These are phyloP conservation scores for Pipistrellus nathusii DNA, from an alignment of 2,797 vertebrate genomes.

Conservation along the genomic window DNA sequence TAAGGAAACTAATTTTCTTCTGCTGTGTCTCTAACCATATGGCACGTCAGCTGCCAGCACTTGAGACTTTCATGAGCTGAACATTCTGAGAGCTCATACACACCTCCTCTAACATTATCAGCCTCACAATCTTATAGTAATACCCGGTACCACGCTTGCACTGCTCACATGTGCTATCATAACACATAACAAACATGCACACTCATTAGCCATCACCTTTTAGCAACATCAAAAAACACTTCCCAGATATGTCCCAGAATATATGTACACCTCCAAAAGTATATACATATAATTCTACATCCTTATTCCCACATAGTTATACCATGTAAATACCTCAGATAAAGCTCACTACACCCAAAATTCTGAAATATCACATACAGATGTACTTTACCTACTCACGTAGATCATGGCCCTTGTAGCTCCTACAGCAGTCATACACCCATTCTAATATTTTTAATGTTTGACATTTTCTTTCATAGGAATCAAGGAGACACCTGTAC, in stretches of 20 bases:
- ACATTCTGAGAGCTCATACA: neutral
- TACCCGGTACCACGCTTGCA: neutral
- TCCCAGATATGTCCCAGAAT: neutral
- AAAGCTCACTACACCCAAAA: neutral
- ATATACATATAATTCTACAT: neutral
- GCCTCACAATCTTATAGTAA: neutral
- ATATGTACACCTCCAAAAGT: neutral
- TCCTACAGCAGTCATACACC: neutral
- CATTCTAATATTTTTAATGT: neutral
- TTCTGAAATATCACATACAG: neutral
- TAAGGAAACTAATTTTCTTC: neutral
- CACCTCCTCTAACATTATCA: no score
- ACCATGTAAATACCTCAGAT: neutral
- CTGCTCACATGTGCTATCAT: neutral
- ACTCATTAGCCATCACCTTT: neutral
- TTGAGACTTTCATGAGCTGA: neutral
- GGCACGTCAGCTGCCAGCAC: neutral
- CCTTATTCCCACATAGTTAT: neutral
- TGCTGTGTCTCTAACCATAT: neutral
- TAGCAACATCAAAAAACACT: no score
- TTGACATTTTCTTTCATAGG: neutral
- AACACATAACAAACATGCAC: rapidly evolving
- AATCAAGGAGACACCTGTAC: neutral
- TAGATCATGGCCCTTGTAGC: neutral
- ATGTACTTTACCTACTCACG: rapidly evolving